Conservation (phyloP, 2,113 vertebrate species). For the Cavia porcellus region DNA sequence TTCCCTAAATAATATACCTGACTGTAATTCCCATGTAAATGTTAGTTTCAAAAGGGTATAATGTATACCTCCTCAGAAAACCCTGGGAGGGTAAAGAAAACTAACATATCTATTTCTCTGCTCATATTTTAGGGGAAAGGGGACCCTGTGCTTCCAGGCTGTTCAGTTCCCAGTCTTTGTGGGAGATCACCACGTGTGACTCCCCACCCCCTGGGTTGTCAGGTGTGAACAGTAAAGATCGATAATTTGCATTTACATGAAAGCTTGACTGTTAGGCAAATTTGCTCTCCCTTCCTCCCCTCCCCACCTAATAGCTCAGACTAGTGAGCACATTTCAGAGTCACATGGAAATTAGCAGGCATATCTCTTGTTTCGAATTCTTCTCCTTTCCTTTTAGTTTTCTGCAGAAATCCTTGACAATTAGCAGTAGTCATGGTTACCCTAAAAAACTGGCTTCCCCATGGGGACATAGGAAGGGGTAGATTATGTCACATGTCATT, state of each 20-base stretch:
- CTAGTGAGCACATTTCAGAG: conserved; percentile 39
- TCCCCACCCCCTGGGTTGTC: neutral
- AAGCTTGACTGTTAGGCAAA: conserved; percentile 70
- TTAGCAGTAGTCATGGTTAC: neutral
- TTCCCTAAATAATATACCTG: conserved; percentile 5
- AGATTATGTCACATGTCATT: neutral
- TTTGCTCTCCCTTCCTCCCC: conserved; percentile 1
- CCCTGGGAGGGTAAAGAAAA: neutral
- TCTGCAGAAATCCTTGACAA: conserved; percentile 42
- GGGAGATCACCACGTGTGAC: conserved; percentile 11
- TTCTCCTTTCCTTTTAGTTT: conserved; percentile 59
- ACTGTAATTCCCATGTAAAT: conserved; percentile 19
- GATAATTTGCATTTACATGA: conserved; percentile 73
- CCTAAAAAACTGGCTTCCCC: conserved; percentile 51
- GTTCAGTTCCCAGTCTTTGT: conserved; percentile 49
- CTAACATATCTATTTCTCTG: neutral
- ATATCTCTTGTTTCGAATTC: conserved; percentile 58
- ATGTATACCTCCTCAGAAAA: conserved; percentile 7
- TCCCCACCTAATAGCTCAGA: neutral
- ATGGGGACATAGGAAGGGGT: neutral
- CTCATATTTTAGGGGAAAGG: conserved; percentile 49
- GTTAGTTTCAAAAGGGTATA: neutral
- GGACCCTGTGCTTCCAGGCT: conserved; percentile 50
- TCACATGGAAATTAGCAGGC: conserved; percentile 56
- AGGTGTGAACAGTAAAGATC: conserved; percentile 61